Conservation (phyloP, 2,113 vertebrate genomes). For the Myotis lucifugus region DNA sequence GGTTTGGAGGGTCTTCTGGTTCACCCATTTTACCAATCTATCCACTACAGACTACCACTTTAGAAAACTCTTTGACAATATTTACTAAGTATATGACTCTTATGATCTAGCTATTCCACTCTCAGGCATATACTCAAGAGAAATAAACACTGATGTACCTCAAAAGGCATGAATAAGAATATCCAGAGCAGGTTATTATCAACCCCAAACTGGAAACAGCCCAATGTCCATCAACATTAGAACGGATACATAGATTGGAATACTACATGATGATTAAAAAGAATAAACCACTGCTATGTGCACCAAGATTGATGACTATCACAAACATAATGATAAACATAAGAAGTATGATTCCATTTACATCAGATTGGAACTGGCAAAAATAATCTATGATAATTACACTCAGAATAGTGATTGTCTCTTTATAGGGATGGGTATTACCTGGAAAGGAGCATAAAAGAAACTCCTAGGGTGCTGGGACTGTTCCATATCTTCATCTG, state of each 20-base stretch:
- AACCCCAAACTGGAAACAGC: background rate
- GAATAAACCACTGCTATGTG: background rate
- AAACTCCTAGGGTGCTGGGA: background rate
- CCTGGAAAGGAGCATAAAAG: background rate
- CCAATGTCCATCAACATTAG: background rate
- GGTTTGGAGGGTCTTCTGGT: background rate
- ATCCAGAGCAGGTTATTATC: background rate
- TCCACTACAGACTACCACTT: background rate
- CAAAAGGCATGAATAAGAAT: background rate
- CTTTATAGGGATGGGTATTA: background rate
- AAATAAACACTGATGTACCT: background rate
- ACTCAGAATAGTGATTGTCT: background rate
- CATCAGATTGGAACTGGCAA: background rate
- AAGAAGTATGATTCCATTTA: background rate
- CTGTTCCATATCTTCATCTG: background rate
- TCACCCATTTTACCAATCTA: background rate
- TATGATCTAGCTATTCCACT: background rate
- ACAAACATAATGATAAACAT: background rate
- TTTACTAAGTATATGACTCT: background rate
- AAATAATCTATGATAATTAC: conserved; percentile 9
- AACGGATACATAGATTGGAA: background rate
- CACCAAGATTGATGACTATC: background rate
- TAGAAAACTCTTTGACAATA: conserved; percentile 7
- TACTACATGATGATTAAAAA: background rate
- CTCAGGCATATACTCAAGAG: background rate